Conservation (phyloP, 2,797 vertebrate genomes). For the Microctenopoma lineatum region DNA sequence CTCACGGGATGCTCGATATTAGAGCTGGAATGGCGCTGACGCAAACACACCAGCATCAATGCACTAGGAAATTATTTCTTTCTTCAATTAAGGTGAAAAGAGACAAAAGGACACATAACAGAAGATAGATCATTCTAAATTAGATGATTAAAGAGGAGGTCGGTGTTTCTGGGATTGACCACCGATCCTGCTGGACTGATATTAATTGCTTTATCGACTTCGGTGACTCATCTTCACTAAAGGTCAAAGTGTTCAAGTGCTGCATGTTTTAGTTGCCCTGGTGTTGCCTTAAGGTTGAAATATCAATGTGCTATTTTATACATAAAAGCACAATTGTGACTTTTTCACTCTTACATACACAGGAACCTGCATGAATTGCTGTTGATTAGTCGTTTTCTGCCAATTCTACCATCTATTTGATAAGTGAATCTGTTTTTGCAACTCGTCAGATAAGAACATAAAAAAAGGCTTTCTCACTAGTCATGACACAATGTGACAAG, state of each 20-base stretch:
- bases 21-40: conserved; percentile 71
- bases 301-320: no score
- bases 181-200: conserved; percentile 65
- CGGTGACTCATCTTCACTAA: conserved; percentile 61
- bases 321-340: background rate
- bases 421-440: background rate
- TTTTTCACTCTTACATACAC: conserved; percentile 12
- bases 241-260: conserved; percentile 55
- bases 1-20: conserved; percentile 81
- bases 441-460: background rate
- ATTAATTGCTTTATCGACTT: conserved; percentile 77
- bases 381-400: background rate
- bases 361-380: background rate
- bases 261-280: conserved; percentile 33
- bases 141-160: conserved; percentile 71
- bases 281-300: conserved; percentile 16
- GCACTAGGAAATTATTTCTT: conserved; percentile 53
- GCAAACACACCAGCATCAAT: conserved; percentile 68
- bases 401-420: background rate
- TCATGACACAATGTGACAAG: conserved; percentile 40
- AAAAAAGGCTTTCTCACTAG: conserved; percentile 19
- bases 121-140: conserved; percentile 75
- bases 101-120: conserved; percentile 58
- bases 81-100: conserved; percentile 78
- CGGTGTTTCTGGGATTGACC: conserved; percentile 68